These are phyloP conservation scores for Eueremaeus valkanovi DNA, from an alignment of 2,888 invertebrate species.

Conservation along the genomic window DNA sequence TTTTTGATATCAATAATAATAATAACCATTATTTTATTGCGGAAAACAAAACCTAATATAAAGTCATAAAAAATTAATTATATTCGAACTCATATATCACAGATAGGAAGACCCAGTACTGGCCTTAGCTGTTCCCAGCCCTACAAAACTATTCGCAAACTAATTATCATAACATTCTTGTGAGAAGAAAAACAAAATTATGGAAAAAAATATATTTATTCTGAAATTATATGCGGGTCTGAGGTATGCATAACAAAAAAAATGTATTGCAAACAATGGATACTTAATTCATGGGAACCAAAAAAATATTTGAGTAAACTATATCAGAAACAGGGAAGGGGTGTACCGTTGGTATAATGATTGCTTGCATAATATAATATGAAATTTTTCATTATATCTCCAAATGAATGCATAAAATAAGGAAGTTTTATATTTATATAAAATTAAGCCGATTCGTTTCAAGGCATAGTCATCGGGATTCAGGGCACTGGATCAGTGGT, in stretches of 20 bases:
- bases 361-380: neutral
- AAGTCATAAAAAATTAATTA: neutral
- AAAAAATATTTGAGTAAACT: neutral
- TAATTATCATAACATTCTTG: neutral
- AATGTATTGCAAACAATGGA: slow-evolving; percentile 17
- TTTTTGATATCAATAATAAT: neutral
- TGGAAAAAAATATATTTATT: neutral
- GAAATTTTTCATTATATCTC: neutral
- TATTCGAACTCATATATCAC: neutral
- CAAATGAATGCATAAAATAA: neutral
- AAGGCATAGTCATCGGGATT: neutral
- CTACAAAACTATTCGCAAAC: neutral
- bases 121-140: neutral
- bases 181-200: neutral
- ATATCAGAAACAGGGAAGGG: neutral
- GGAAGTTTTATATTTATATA: neutral
- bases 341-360: neutral
- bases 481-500: slow-evolving; percentile 33
- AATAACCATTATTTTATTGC: neutral
- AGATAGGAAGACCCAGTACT: neutral
- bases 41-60: neutral
- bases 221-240: neutral
- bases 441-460: neutral
- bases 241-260: neutral
- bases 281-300: slow-evolving; percentile 18